Conservation (phyloP, 2,888 invertebrate species). For the Heliothis peltigera region DNA sequence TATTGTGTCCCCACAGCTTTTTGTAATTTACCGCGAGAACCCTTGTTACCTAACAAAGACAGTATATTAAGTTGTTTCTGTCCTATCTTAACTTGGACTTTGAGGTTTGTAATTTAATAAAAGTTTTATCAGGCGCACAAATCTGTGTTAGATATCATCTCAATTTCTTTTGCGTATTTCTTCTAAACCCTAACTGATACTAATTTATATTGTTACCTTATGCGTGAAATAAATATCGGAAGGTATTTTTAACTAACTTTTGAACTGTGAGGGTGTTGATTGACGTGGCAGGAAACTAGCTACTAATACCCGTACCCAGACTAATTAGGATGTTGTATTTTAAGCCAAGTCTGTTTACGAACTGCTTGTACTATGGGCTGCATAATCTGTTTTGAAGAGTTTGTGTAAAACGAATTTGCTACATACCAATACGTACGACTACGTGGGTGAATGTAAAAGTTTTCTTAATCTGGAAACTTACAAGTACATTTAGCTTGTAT, state of each 20-base stretch:
- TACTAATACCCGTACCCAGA: slow-evolving; percentile 43
- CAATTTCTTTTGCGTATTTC: background rate
- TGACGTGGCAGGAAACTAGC: slow-evolving; percentile 61
- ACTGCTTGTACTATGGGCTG: slow-evolving; percentile 21
- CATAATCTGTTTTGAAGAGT: background rate
- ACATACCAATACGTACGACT: background rate
- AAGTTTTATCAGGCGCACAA: slow-evolving; percentile 13
- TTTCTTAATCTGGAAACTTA: slow-evolving; percentile 5
- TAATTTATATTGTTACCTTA: slow-evolving; percentile 4
- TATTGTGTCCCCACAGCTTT: slow-evolving; percentile 27
- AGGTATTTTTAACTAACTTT: slow-evolving; percentile 50
- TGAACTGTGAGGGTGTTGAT: slow-evolving; percentile 50
- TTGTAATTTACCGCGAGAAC: slow-evolving; percentile 29
- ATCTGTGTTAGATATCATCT: slow-evolving; percentile 12
- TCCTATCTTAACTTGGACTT: slow-evolving; percentile 11
- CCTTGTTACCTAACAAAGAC: slow-evolving; percentile 25
- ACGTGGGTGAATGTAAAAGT: slow-evolving; percentile 1
- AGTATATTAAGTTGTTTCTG: slow-evolving; percentile 6
- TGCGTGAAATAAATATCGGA: slow-evolving; percentile 14
- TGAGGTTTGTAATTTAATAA: slow-evolving; percentile 10
- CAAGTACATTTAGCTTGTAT: slow-evolving; percentile 29
- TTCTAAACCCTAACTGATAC: background rate
- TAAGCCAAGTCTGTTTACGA: slow-evolving; percentile 40
- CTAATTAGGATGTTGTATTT: slow-evolving; percentile 58
- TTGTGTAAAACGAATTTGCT: background rate